These are phyloP conservation scores for Heteropelma amictum DNA, from an alignment of 2,888 invertebrate genomes.

Conservation along the genomic window DNA sequence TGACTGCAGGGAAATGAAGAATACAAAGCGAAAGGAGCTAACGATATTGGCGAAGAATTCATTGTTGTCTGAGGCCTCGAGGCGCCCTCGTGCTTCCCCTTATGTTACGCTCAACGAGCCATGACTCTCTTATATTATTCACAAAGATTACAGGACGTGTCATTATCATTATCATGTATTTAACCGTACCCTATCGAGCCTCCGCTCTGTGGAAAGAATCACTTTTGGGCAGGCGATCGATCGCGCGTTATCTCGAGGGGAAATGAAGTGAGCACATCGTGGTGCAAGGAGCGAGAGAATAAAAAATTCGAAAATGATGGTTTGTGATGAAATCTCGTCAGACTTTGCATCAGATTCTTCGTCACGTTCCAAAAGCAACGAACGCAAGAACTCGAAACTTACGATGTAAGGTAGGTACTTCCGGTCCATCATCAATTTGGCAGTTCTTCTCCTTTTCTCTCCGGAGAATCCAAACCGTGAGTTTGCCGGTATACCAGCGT, in stretches of 20 bases:
- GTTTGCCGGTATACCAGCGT: conserved; percentile 30
- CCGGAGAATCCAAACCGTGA: conserved; percentile 26
- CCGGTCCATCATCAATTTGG: conserved; percentile 6
- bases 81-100: conserved; percentile 33
- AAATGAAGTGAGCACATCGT: background rate
- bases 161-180: conserved; percentile 27
- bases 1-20: conserved; percentile 37
- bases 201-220: conserved; percentile 11
- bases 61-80: conserved; percentile 64
- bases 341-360: too few species aligned
- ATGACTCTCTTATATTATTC: conserved; percentile 58
- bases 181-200: conserved; percentile 13
- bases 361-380: too few species aligned
- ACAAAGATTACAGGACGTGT: conserved; percentile 22
- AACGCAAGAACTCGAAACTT: too few species aligned
- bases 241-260: background rate
- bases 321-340: too few species aligned
- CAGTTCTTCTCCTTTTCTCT: background rate
- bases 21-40: conserved; percentile 59
- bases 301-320: too few species aligned
- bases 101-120: conserved; percentile 63
- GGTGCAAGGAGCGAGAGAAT: too few species aligned
- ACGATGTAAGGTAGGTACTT: background rate
- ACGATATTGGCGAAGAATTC: conserved; percentile 63
- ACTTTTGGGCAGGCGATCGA: conserved; percentile 10